phyloP scores from a whole-genome alignment of 2,113 vertebrate genomes.

The Falcunculus frontatus region DNA sequence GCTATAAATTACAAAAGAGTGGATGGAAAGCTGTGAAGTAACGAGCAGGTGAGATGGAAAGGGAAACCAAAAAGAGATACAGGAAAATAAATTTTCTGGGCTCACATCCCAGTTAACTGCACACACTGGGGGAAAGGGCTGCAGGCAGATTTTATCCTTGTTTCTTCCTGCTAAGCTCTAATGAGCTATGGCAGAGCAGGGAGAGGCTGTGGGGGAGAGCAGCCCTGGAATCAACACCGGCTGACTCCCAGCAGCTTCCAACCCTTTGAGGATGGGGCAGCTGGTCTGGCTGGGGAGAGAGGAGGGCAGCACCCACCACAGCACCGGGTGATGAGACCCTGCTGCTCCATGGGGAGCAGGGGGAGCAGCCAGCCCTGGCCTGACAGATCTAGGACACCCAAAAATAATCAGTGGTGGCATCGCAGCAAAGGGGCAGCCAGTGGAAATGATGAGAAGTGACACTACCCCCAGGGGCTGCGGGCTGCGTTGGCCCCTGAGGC shows the following conservation, averaged over 20 bases:
- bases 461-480: fast-evolving
- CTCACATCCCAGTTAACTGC: neutral
- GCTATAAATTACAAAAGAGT: conserved; percentile 11
- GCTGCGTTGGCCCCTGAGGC: neutral
- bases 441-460: conserved; percentile 27
- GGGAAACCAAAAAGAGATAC: neutral
- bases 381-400: conserved; percentile 64
- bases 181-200: neutral
- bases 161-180: neutral
- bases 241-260: neutral
- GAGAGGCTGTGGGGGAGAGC: neutral
- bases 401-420: conserved; percentile 16
- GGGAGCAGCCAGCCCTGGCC: neutral
- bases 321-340: neutral
- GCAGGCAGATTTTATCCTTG: neutral
- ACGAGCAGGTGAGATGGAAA: neutral
- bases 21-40: neutral
- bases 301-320: neutral
- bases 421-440: neutral
- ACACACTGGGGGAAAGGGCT: neutral
- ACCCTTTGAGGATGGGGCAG: neutral
- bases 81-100: neutral
- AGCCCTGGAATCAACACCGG: fast-evolving
- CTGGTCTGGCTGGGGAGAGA: neutral
- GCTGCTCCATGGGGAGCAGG: fast-evolving